Evolutionary conservation across 1,140 invertebrate species (phyloP).

Genomic region (Thalassaphorura encarpata): DNA sequence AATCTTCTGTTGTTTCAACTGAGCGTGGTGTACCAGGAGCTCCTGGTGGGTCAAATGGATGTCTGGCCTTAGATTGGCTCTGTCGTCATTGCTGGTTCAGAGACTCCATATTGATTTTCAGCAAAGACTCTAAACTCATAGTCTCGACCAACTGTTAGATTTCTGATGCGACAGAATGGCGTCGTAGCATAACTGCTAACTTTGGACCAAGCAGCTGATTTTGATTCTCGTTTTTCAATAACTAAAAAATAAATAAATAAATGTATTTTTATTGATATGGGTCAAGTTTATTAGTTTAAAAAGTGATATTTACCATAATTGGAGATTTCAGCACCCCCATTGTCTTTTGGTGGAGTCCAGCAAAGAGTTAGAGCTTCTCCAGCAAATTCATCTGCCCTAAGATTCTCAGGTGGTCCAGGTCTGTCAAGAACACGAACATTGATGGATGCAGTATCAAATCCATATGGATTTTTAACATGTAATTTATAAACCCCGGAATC

Average conservation of each 20-base stretch:
- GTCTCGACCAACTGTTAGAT: constrained; percentile 75
- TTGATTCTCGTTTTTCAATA: constrained; percentile 83
- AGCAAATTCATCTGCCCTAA: constrained; percentile 83
- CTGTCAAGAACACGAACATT: constrained; percentile 90
- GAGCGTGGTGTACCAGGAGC: constrained; percentile 76
- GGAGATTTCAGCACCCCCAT: constrained; percentile 71
- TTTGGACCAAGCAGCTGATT: constrained; percentile 72
- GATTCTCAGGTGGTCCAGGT: constrained; percentile 74
- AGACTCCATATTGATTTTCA: constrained; percentile 92
- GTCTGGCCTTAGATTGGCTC: constrained; percentile 85
- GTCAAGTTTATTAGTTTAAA: too few species aligned
- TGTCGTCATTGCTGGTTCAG: constrained; percentile 75
- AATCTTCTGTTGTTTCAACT: constrained; percentile 80
- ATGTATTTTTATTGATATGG: too few species aligned
- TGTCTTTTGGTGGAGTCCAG: constrained; percentile 93
- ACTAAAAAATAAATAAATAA: too few species aligned
- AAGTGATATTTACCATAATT: too few species aligned
- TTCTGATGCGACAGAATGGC: constrained; percentile 76
- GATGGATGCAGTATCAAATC: constrained; percentile 84
- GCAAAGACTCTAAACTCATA: constrained; percentile 98
- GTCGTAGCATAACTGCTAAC: constrained; percentile 84
- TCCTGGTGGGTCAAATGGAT: constrained; percentile 90
- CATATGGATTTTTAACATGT: constrained; percentile 85
- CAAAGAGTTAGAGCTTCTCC: constrained; percentile 89
- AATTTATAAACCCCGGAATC: constrained; percentile 88